These are phyloP conservation scores for Sphinx pinastri DNA, from an alignment of 2,888 invertebrate species.

Conservation along the genomic window DNA sequence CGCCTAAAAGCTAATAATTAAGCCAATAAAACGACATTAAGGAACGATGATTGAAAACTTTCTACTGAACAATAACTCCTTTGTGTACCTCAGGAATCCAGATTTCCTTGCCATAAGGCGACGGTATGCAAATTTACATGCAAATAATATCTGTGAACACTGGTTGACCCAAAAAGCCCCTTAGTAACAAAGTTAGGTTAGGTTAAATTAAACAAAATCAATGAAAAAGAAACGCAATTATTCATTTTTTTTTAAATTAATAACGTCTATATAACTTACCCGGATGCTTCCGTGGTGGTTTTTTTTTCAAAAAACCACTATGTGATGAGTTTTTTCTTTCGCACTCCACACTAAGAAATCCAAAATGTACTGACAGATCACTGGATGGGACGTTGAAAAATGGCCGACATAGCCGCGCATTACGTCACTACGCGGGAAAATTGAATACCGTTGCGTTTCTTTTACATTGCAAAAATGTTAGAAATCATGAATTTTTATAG, in stretches of 20 bases:
- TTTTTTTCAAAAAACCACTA: slow-evolving; percentile 62
- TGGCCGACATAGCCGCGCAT: slow-evolving; percentile 61
- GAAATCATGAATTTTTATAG: slow-evolving; percentile 26
- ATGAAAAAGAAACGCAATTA: slow-evolving; percentile 42
- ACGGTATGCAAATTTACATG: slow-evolving; percentile 57
- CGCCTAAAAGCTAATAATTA: neutral
- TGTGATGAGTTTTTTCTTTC: slow-evolving; percentile 58
- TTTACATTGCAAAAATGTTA: slow-evolving; percentile 33
- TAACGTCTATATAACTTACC: slow-evolving; percentile 62
- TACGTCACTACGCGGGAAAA: slow-evolving; percentile 79
- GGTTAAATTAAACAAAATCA: slow-evolving; percentile 42
- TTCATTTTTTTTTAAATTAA: slow-evolving; percentile 34
- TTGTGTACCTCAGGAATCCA: neutral
- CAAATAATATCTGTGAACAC: slow-evolving; percentile 64
- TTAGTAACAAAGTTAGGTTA: slow-evolving; percentile 56
- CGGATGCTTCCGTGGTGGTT: slow-evolving; percentile 79
- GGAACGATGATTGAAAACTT: neutral
- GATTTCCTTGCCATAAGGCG: slow-evolving; percentile 40
- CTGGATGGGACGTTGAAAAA: slow-evolving; percentile 68
- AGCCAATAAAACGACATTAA: neutral
- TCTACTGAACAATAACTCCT: neutral
- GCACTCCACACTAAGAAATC: slow-evolving; percentile 64
- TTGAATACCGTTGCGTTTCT: slow-evolving; percentile 61
- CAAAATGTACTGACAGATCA: slow-evolving; percentile 67
- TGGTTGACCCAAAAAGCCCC: slow-evolving; percentile 74